These are phyloP conservation scores for Oncopodura yosiiana DNA, from an alignment of 1,140 invertebrate species.

Conservation along the genomic window DNA sequence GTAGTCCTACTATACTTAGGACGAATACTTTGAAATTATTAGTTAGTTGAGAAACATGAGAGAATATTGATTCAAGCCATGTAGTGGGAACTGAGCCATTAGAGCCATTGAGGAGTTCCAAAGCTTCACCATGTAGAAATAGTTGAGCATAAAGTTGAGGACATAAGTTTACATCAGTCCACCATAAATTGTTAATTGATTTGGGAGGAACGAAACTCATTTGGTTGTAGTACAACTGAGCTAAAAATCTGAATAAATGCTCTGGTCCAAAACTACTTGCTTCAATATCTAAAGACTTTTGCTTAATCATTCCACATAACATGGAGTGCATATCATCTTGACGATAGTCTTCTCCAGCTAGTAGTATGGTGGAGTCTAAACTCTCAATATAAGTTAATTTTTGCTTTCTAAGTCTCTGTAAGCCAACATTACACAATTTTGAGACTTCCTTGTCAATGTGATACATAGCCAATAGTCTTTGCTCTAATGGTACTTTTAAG, in stretches of 20 bases:
- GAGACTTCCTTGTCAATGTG: too few species aligned
- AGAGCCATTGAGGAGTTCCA: conserved; percentile 18
- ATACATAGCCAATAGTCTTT: too few species aligned
- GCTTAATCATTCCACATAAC: too few species aligned
- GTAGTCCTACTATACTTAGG: conserved; percentile 17
- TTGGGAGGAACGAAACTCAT: not conserved
- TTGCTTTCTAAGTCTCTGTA: too few species aligned
- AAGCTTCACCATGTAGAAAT: not conserved
- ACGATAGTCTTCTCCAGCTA: too few species aligned
- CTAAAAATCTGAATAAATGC: conserved; percentile 5
- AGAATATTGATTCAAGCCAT: not conserved
- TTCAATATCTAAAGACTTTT: not conserved
- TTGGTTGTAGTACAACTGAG: conserved; percentile 3
- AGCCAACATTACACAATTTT: too few species aligned
- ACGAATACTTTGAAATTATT: conserved; percentile 12
- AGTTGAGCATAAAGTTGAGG: conserved; percentile 3
- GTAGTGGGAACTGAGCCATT: not conserved
- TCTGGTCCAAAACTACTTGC: conserved; percentile 7
- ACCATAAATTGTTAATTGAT: too few species aligned
- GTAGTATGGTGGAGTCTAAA: too few species aligned
- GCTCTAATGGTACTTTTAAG: too few species aligned
- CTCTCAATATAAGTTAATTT: too few species aligned
- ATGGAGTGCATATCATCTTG: too few species aligned
- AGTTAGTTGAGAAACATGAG: not conserved
- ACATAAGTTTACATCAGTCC: not conserved